Base-by-base conservation (phyloP, 2,888 invertebrate species). In the Drosophila longiperda region DNA sequence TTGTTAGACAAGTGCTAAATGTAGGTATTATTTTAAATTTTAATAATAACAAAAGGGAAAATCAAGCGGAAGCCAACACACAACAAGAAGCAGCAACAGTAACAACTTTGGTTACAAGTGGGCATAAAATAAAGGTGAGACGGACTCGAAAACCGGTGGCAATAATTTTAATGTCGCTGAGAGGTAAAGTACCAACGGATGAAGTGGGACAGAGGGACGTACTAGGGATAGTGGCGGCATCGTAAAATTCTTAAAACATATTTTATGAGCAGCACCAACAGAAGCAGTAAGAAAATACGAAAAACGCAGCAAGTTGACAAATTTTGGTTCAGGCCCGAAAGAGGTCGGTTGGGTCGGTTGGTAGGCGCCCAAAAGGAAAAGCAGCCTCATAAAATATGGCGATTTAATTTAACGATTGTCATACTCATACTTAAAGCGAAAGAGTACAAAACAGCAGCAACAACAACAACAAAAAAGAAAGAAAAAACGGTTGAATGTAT, bases 201-300 rank as follows among this genome's bases (percentile, higher is more conserved):
- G 66, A 64, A 52, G 66, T 57, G 50, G 59, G 57, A 62, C 34
- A 0, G 26, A 7, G 26, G 36, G 50, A 83, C 42, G 34, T n/a
- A 53, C 40, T 49, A 9, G 23, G 32, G 65, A 65, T 66, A 68
- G 49, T 76, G 90, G 80, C 85, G 85, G 85, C 90, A 86, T 86
- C 85, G 90, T 86, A 72, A 86, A 86, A 90, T 89, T 86, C 89
- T 86, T 90, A 90, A 85, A 86, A 86, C 90, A 86, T 90, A 86
- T 90, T 86, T 89, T 90, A 86, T 75, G 85, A 80, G 87, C 79
- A 71, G 23, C 36, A 36, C 15, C 48, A 48, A 23, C 15, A 36
- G 42, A 45, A 66, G 59, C 55, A 73, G 52, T 55, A 80, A 71
- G 79, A 83, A 82, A 80, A 85, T 75, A 85, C 63, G 88, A 89